Evolutionary conservation across 2,888 invertebrate species (phyloP).

Genomic region (Campopleginae sp.): DNA sequence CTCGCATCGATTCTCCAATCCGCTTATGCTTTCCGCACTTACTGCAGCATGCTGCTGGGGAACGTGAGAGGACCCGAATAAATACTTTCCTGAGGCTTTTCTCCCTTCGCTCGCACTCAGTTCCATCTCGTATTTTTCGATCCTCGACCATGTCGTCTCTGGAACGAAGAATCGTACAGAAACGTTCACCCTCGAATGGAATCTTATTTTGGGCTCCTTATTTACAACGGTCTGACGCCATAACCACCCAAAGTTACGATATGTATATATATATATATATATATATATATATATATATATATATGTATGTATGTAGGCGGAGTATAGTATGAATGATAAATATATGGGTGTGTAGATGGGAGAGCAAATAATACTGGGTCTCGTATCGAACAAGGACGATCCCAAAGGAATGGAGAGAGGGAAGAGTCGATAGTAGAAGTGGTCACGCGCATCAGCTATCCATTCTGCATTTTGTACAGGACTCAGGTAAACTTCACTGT

Average conservation of each 20-base stretch:
- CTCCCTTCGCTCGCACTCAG: not conserved
- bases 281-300: slow-evolving; percentile 12
- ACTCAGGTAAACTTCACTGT: slow-evolving; percentile 8
- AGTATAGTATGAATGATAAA: slow-evolving; percentile 38
- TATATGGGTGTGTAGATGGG: slow-evolving; percentile 22
- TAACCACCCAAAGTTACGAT: slow-evolving; percentile 18
- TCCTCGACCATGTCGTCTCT: slow-evolving; percentile 23
- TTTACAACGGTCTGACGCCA: slow-evolving; percentile 51
- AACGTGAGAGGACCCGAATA: slow-evolving; percentile 11
- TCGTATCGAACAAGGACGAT: slow-evolving; percentile 57
- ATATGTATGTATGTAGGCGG: not conserved
- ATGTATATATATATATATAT: slow-evolving; percentile 13
- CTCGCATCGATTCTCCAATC: slow-evolving; percentile 54
- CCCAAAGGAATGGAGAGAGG: slow-evolving; percentile 27
- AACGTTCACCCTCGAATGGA: slow-evolving; percentile 9
- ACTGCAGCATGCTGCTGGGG: slow-evolving; percentile 14
- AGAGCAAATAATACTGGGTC: slow-evolving; percentile 35
- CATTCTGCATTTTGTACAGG: slow-evolving; percentile 48
- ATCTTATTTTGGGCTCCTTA: slow-evolving; percentile 55
- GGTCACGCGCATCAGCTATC: slow-evolving; percentile 56
- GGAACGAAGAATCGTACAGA: slow-evolving; percentile 1
- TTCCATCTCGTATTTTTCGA: slow-evolving; percentile 38
- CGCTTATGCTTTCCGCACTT: slow-evolving; percentile 51
- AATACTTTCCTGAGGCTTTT: slow-evolving; percentile 40
- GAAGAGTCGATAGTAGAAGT: slow-evolving; percentile 54